Base-by-base conservation (phyloP, 2,113 vertebrate genomes). In the Pholis gunnellus region DNA sequence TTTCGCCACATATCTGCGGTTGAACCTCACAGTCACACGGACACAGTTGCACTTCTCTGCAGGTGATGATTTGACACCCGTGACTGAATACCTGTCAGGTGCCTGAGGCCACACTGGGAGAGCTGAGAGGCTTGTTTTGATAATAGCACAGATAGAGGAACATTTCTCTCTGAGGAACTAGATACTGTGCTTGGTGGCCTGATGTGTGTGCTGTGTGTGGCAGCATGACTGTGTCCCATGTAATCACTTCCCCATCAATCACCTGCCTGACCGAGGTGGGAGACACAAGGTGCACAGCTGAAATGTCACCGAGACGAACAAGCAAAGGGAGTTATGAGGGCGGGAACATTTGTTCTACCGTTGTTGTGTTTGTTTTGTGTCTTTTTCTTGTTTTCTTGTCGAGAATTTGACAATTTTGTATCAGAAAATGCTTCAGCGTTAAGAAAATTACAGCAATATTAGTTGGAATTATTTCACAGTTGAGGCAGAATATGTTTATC, bases 191-290 rank as follows among this genome's bases (percentile, higher is more conserved):
- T 60, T 4, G 4, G 44, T 9, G 25, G 74, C 48, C 54, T 65
- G n/a, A 4, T 67, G 42, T 46, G 44, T 46, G 44, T 46, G 64
- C 31, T 72, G 70, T 72, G 70, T 68, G 34, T 80, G 64, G 36
- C 44, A 66, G 81, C 40, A 40, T 76, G 56, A 69, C 63, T 69
- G 69, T 61, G 64, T 87, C 56, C 72, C 18, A 5, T 77, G 59
- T 68, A 50, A 79, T 85, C 69, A 78, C 86, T 88, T 88, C 86
- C 76, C 57, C 54, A 72, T 84, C 73, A 76, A 29, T 88, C 88
- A 87, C 68, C 81, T 72, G 74, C 83, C 80, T 78, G 74, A 69
- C 57, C 13, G 22, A 79, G 72, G n/a, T 78, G 89, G 69, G 50
- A 56, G 18, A 78, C 46, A 73, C 76, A 34, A 69, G 25, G 68